phyloP scores from a whole-genome alignment of 2,888 invertebrate species.

The Tipula lateralis region DNA sequence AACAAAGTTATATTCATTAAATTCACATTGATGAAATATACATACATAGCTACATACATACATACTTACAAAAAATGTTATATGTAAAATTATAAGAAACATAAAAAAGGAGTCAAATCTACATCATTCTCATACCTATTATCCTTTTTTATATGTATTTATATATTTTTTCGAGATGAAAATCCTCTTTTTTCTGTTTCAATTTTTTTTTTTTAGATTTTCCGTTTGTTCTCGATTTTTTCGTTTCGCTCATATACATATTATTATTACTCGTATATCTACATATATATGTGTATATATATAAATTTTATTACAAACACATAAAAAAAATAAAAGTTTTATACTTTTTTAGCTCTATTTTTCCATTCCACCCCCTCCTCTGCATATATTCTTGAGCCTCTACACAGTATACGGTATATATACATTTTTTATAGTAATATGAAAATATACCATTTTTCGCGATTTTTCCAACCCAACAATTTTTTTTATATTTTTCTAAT shows the following conservation, averaged over 20 bases:
- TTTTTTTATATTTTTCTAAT: conserved; percentile 27
- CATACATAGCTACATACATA: not conserved
- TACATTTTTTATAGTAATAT: conserved; percentile 25
- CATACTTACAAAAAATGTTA: not conserved
- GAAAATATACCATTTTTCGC: conserved; percentile 28
- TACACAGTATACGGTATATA: not conserved
- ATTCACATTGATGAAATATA: not conserved
- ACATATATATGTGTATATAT: not conserved
- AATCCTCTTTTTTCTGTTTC: conserved; percentile 26
- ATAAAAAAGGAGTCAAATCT: conserved; percentile 26
- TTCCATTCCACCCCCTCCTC: not conserved
- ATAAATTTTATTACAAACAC: conserved; percentile 28
- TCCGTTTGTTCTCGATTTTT: conserved; percentile 29
- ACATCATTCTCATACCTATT: conserved; percentile 12
- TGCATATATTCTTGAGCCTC: not conserved
- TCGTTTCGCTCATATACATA: conserved; percentile 29
- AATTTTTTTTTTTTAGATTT: conserved; percentile 12
- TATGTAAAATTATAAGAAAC: conserved; percentile 27
- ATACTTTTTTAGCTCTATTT: conserved; percentile 28
- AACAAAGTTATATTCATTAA: conserved; percentile 28
- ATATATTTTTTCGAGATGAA: conserved; percentile 19
- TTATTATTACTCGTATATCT: not conserved
- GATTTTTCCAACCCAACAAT: conserved; percentile 29
- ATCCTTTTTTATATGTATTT: not conserved
- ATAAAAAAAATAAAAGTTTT: conserved; percentile 26